phyloP scores from a whole-genome alignment of 2,797 vertebrate genomes.

The Mycteria americana region DNA sequence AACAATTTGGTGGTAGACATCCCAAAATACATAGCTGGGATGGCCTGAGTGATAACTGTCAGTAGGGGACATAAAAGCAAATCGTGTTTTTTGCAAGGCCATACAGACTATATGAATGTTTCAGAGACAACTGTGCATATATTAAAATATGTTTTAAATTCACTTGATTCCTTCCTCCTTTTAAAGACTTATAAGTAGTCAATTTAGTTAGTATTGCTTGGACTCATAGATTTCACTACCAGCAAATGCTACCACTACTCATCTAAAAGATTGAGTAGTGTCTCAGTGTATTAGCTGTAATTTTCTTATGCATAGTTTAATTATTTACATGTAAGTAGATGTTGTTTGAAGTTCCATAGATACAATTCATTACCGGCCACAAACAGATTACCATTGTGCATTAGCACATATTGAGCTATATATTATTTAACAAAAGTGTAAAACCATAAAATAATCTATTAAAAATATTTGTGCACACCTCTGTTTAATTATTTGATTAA shows the following conservation, averaged over 20 bases:
- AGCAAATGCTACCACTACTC: not conserved
- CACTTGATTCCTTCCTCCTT: not conserved
- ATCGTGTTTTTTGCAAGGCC: not conserved
- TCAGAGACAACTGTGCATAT: not conserved
- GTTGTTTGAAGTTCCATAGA: not conserved
- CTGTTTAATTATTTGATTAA: not conserved
- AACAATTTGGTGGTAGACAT: not conserved
- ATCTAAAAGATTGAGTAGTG: not conserved
- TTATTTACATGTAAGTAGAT: conserved; percentile 12
- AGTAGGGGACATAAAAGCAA: not conserved
- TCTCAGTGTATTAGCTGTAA: not conserved
- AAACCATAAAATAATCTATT: not conserved
- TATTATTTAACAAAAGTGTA: not conserved
- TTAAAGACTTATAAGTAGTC: not conserved
- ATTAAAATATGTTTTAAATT: not conserved
- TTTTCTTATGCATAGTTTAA: conserved; percentile 11
- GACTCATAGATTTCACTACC: not conserved
- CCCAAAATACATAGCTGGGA: not conserved
- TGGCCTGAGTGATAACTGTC: not conserved
- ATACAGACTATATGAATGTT: not conserved
- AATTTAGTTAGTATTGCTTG: not conserved
- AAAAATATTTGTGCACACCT: not conserved
- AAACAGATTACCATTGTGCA: not conserved
- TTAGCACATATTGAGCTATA: not conserved
- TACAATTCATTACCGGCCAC: not conserved